These are phyloP conservation scores for Calonectris borealis DNA, from an alignment of 2,113 vertebrate species.

Conservation along the genomic window DNA sequence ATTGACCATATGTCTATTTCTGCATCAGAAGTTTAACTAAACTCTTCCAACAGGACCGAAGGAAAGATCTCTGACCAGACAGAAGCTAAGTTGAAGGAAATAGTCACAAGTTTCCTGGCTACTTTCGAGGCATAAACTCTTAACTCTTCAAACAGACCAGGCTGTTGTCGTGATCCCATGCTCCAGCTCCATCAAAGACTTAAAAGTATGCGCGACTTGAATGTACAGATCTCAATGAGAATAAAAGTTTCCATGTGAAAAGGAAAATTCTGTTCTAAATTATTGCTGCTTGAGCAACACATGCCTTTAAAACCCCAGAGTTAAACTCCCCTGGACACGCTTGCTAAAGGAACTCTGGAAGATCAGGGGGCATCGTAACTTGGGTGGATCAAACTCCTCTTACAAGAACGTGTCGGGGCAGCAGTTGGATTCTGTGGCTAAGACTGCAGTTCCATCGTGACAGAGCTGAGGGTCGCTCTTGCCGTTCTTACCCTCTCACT, in stretches of 20 bases:
- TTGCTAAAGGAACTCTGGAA: background rate
- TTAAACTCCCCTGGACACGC: rapidly evolving
- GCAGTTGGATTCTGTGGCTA: background rate
- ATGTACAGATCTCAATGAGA: constrained; percentile 83
- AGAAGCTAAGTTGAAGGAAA: constrained; percentile 91
- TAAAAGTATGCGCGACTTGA: constrained; percentile 69
- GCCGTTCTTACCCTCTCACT: background rate
- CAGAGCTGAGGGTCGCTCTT: background rate
- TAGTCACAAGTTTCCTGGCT: constrained; percentile 90
- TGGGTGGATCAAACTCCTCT: too few species aligned
- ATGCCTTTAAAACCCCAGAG: rapidly evolving
- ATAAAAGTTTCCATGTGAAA: constrained; percentile 80
- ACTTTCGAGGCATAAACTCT: constrained; percentile 88
- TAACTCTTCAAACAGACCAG: constrained; percentile 2
- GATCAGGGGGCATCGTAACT: rapidly evolving
- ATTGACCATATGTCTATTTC: rapidly evolving
- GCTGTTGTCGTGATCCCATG: constrained; percentile 51
- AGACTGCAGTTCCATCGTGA: background rate
- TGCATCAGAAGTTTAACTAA: background rate
- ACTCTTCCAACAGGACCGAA: constrained; percentile 78
- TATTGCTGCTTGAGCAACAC: rapidly evolving
- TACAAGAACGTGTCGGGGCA: rapidly evolving
- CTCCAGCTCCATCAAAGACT: constrained; percentile 65
- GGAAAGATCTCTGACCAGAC: constrained; percentile 91
- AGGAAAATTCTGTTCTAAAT: background rate